A percentile compares a stretch with the other conserved stretches of the same genome.
Evolutionary conservation across 2,113 vertebrate species (phyloP).

Genomic region (Nyctibius bracteatus): DNA sequence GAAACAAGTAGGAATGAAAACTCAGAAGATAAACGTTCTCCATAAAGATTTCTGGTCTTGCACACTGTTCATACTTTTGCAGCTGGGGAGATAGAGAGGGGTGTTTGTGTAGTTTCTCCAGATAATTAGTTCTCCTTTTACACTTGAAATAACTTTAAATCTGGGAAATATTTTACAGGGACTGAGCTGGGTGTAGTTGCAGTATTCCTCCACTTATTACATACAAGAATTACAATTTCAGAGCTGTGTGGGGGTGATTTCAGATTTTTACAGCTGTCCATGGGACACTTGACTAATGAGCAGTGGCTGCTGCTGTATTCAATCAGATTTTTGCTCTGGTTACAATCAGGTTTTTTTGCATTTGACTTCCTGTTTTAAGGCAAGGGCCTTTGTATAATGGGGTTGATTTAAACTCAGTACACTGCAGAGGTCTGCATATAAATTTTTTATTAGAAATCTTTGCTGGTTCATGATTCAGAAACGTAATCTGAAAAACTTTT

Average conservation of each 20-base stretch:
- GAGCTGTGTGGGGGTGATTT: not conserved
- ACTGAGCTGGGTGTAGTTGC: not conserved
- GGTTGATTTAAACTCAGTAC: not conserved
- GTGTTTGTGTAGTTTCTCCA: not conserved
- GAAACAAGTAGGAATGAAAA: slow-evolving; percentile 22
- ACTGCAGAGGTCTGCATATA: not conserved
- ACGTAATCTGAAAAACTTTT: not conserved
- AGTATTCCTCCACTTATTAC: not conserved
- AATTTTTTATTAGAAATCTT: slow-evolving; percentile 31
- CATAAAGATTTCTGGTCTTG: slow-evolving; percentile 49
- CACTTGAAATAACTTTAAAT: slow-evolving; percentile 56
- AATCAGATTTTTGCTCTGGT: slow-evolving; percentile 39
- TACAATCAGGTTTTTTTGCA: not conserved
- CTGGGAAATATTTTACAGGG: slow-evolving; percentile 10
- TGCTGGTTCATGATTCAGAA: slow-evolving; percentile 33
- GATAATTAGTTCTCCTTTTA: slow-evolving; percentile 1
- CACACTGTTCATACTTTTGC: slow-evolving; percentile 33
- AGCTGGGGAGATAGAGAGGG: not conserved
- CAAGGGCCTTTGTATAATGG: not conserved
- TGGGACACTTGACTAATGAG: not conserved
- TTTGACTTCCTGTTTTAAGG: not conserved
- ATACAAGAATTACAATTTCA: not conserved
- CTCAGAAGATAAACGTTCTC: slow-evolving; percentile 35
- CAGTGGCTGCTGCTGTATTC: not conserved
- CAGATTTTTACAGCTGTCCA: not conserved